These are phyloP conservation scores for Sceloporus undulatus DNA, from an alignment of 2,113 vertebrate species.

Conservation along the genomic window DNA sequence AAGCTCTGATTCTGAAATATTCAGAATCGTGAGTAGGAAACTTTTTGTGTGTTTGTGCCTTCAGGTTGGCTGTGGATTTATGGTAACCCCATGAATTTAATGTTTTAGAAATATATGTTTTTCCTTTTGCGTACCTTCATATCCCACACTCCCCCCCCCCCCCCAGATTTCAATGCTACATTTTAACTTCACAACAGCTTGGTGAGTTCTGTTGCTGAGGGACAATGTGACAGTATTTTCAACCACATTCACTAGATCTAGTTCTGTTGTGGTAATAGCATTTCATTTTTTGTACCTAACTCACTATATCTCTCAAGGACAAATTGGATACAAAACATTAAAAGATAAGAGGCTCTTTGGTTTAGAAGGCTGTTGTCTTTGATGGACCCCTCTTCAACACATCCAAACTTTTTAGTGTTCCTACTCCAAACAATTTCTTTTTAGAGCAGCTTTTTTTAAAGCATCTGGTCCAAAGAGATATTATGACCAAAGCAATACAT, in stretches of 20 bases:
- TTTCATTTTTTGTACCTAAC: conserved; percentile 31
- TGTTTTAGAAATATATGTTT: too few species aligned
- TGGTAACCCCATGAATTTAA: too few species aligned
- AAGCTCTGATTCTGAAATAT: too few species aligned
- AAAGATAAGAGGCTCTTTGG: conserved; percentile 45
- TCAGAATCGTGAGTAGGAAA: too few species aligned
- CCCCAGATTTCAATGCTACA: not conserved
- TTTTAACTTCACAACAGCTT: not conserved
- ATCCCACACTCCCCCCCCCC: too few species aligned
- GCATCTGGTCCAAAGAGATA: conserved; percentile 9
- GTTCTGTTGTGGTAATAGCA: not conserved
- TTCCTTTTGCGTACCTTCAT: too few species aligned
- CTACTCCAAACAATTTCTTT: conserved; percentile 47
- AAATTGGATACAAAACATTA: conserved; percentile 44
- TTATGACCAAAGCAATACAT: not conserved
- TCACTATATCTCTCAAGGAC: conserved; percentile 51
- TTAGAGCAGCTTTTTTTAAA: conserved; percentile 42
- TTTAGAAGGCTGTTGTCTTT: conserved; percentile 10
- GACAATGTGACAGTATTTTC: not conserved
- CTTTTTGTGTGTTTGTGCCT: too few species aligned
- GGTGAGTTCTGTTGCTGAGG: not conserved
- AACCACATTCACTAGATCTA: not conserved
- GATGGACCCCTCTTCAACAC: not conserved
- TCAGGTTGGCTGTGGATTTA: too few species aligned
- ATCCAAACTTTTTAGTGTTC: conserved; percentile 12